Evolutionary conservation across 1,140 invertebrate genomes (phyloP).

Genomic region (Atta colombica): DNA sequence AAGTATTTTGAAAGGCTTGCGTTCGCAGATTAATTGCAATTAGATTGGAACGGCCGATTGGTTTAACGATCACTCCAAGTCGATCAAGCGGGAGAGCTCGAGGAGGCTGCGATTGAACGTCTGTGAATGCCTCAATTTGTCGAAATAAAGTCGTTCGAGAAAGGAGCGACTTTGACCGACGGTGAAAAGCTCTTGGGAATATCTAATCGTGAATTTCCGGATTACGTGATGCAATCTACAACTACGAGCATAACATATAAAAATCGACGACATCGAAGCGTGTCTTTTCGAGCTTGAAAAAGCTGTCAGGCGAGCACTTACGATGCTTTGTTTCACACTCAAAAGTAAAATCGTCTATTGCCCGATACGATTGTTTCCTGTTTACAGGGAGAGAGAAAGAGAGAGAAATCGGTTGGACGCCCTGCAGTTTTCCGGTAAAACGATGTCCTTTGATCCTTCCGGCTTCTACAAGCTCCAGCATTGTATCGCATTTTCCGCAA

Average conservation of each 20-base stretch:
- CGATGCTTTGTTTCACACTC: conserved; percentile 2
- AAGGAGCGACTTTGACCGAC: not conserved
- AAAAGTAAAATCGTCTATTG: conserved; percentile 28
- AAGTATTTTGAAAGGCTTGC: conserved; percentile 53
- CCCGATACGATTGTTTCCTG: conserved; percentile 26
- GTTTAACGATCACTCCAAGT: conserved; percentile 58
- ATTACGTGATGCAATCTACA: not conserved
- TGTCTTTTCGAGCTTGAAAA: not conserved
- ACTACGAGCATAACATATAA: not conserved
- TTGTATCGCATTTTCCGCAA: conserved; percentile 56
- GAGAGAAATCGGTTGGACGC: not conserved
- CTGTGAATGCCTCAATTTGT: conserved; percentile 45
- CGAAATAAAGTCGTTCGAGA: conserved; percentile 47
- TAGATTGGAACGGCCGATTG: conserved; percentile 37
- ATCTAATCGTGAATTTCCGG: conserved; percentile 12
- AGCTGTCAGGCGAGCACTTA: not conserved
- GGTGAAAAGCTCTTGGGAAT: conserved; percentile 28
- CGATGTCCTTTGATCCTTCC: conserved; percentile 26
- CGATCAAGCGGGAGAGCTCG: not conserved
- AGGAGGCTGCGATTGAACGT: conserved; percentile 6
- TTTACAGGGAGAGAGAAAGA: not conserved
- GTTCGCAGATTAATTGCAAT: conserved; percentile 60
- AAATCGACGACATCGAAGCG: not conserved
- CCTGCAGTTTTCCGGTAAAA: conserved; percentile 24
- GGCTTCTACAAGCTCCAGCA: not conserved